Evolutionary conservation across 2,888 invertebrate genomes (phyloP).

Genomic region (Microdon myrmicae): DNA sequence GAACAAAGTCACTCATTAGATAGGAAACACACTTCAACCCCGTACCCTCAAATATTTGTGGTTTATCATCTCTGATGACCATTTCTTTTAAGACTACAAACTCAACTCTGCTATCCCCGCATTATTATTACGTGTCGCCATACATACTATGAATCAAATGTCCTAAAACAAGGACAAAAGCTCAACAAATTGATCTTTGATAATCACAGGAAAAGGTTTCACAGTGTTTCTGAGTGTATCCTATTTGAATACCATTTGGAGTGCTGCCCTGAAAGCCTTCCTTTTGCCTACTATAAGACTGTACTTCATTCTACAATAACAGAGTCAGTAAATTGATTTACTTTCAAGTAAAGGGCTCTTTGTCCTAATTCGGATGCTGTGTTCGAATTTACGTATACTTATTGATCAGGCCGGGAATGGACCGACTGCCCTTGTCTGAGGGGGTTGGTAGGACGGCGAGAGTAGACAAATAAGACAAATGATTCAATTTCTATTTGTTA

Average conservation of each 20-base stretch:
- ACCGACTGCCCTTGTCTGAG: slow-evolving; percentile 13
- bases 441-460: neutral
- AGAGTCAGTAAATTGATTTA: slow-evolving; percentile 20
- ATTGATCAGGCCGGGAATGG: slow-evolving; percentile 26
- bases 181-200: slow-evolving; percentile 38
- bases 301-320: neutral
- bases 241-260: too few species aligned
- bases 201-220: slow-evolving; percentile 32
- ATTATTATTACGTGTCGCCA: too few species aligned
- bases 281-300: slow-evolving; percentile 2
- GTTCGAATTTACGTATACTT: slow-evolving; percentile 35
- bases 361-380: slow-evolving; percentile 32
- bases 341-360: slow-evolving; percentile 6
- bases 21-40: too few species aligned
- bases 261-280: slow-evolving; percentile 14
- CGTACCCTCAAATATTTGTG: too few species aligned
- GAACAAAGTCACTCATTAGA: too few species aligned
- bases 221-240: slow-evolving; percentile 24
- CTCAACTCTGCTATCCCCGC: too few species aligned
- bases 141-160: too few species aligned
- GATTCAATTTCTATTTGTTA: slow-evolving; percentile 33
- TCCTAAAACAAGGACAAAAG: slow-evolving; percentile 1
- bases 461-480: slow-evolving; percentile 35
- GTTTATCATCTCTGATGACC: too few species aligned
- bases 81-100: too few species aligned